phyloP scores from a whole-genome alignment of 1,140 invertebrate species.

The Sarcophaga peregrina region DNA sequence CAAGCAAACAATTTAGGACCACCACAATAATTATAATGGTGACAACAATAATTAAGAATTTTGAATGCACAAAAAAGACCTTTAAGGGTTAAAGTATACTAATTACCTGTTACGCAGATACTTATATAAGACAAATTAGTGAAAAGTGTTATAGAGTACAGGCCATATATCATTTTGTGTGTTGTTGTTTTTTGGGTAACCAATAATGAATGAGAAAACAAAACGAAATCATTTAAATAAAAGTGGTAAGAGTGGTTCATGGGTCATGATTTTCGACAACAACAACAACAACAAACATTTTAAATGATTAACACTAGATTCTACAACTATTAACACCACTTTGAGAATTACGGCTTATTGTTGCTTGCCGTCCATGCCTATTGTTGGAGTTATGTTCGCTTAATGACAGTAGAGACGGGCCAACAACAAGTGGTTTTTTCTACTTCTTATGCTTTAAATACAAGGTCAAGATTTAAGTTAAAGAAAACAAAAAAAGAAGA shows the following conservation, averaged over 20 bases:
- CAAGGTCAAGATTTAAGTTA: constrained; percentile 4
- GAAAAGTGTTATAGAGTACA: not conserved
- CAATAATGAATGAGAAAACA: not conserved
- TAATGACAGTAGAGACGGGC: not conserved
- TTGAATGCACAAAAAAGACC: no score
- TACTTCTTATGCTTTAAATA: not conserved
- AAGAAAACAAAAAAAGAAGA: not conserved
- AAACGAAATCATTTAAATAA: not conserved
- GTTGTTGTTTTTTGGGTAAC: constrained; percentile 3
- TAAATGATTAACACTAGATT: not conserved
- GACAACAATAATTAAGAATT: no score
- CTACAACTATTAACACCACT: not conserved
- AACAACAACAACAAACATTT: not conserved
- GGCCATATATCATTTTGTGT: not conserved
- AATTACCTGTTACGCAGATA: not conserved
- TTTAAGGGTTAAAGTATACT: not conserved
- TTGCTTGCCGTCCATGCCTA: not conserved
- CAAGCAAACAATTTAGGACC: no score
- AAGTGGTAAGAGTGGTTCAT: not conserved
- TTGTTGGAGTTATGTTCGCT: not conserved
- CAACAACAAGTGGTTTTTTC: not conserved
- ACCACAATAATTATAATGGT: no score
- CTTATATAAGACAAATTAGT: not conserved
- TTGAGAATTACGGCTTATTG: not conserved
- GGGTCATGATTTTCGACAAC: not conserved